These are phyloP conservation scores for Drosophila prolongata DNA, from an alignment of 2,888 invertebrate genomes.

Conservation along the genomic window DNA sequence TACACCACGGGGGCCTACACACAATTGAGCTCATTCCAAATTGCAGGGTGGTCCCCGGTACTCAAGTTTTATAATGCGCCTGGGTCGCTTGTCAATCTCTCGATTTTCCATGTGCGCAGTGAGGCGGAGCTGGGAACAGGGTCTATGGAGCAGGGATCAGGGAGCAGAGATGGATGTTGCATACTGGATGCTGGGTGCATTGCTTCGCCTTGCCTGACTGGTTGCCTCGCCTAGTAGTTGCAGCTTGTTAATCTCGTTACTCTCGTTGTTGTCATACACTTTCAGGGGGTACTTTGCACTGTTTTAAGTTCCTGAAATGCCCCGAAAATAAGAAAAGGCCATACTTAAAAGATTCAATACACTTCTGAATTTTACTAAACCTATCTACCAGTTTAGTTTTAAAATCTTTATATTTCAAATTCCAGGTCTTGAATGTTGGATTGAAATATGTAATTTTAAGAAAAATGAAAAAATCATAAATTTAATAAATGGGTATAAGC, in stretches of 20 bases:
- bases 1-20: slow-evolving; percentile 52
- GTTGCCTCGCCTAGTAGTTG: slow-evolving; percentile 67
- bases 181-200: slow-evolving; percentile 49
- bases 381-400: too few species aligned
- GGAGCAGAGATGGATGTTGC: not conserved
- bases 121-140: slow-evolving; percentile 46
- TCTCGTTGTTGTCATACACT: slow-evolving; percentile 44
- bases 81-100: slow-evolving; percentile 72
- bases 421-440: too few species aligned
- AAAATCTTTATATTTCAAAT: too few species aligned
- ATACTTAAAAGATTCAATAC: too few species aligned
- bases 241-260: slow-evolving; percentile 66
- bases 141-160: not conserved
- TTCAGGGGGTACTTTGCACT: not conserved
- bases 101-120: slow-evolving; percentile 52
- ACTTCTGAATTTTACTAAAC: too few species aligned
- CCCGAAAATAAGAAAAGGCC: too few species aligned
- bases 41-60: slow-evolving; percentile 74
- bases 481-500: too few species aligned
- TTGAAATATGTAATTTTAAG: too few species aligned
- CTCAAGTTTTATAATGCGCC: slow-evolving; percentile 73
- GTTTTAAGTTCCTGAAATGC: too few species aligned
- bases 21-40: slow-evolving; percentile 76
- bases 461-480: too few species aligned
- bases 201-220: slow-evolving; percentile 47